Conservation (phyloP, 2,888 invertebrate species). For the Campopleginae sp. region DNA sequence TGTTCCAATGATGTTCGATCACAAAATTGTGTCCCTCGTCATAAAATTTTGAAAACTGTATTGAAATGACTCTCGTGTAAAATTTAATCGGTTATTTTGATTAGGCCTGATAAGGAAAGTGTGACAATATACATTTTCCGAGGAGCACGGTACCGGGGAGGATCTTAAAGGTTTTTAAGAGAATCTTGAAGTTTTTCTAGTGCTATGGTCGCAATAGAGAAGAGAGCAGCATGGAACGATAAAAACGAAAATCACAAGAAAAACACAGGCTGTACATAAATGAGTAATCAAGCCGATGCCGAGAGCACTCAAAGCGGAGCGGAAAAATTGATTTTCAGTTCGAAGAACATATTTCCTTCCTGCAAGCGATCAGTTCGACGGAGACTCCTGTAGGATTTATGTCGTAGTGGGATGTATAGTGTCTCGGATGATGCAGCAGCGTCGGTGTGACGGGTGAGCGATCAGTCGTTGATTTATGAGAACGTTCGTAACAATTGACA, state of each 20-base stretch:
- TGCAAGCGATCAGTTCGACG: background rate
- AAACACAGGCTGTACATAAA: background rate
- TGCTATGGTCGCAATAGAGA: background rate
- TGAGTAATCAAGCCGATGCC: background rate
- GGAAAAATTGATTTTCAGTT: conserved; percentile 11
- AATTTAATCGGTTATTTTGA: too few relatives aligned
- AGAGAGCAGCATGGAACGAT: background rate
- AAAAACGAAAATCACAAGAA: background rate
- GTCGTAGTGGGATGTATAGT: conserved; percentile 8
- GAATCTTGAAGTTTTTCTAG: too few relatives aligned
- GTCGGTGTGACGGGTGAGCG: conserved; percentile 8
- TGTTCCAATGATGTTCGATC: background rate
- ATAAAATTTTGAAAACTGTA: background rate
- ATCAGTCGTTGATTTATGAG: conserved; percentile 40
- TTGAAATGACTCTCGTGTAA: background rate
- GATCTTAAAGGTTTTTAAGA: background rate
- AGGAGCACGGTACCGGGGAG: background rate
- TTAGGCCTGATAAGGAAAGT: background rate
- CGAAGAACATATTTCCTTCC: conserved; percentile 9
- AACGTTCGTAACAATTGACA: conserved; percentile 38
- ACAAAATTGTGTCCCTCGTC: background rate
- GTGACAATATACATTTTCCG: background rate
- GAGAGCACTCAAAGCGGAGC: background rate
- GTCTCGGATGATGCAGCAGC: conserved; percentile 4
- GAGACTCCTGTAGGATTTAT: conserved; percentile 6